Evolutionary conservation across 2,888 invertebrate species (phyloP), one percentile per base, ranked within the genome.

Genomic region (Unio pictorum): DNA sequence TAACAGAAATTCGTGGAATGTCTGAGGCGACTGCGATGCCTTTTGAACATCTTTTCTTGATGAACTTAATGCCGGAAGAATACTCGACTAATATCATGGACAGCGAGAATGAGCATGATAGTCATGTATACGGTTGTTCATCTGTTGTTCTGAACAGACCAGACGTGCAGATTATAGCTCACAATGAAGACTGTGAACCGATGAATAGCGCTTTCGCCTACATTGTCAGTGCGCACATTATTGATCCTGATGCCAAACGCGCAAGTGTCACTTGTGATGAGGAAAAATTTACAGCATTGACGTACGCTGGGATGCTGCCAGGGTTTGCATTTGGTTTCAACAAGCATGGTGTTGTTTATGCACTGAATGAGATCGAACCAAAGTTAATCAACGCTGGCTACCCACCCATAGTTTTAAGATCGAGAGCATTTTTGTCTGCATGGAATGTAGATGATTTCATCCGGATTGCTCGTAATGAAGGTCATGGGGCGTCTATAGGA

Each of bases 271-370:
- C 34, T 4, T 34, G 34, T 34, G 34, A 34, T 5, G 15, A 67
- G n/a, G 74, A 80, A 64, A 61, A 69, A 23, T 78, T 78, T 68
- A 78, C 75, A n/a, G 68, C 76, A n/a, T 76, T 69, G 55, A 66
- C 68, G 30, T 80, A 71, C 64, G 76, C 71, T 2, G 71, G 71
- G 28, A 54, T 34, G 54, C 55, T 72, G 18, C 72, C 72, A 7
- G 70, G 70, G 15, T 23, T n/a, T 60, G 68, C 69, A 56, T 67
- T 69, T 58, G 45, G 65, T 45, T 71, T 68, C 64, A 74, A 58
- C 58, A 58, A 58, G n/a, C 65, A 65, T 20, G 65, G 65, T 20
- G n/a, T 65, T 34, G 57, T 55, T 26, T 56, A 55, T 18, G 23
- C 26, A 28, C 20, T 54, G 18, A 65, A 65, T 65, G 28, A 34